Evolutionary conservation across 2,113 vertebrate species (phyloP).

Genomic region (Electrona antarctica): DNA sequence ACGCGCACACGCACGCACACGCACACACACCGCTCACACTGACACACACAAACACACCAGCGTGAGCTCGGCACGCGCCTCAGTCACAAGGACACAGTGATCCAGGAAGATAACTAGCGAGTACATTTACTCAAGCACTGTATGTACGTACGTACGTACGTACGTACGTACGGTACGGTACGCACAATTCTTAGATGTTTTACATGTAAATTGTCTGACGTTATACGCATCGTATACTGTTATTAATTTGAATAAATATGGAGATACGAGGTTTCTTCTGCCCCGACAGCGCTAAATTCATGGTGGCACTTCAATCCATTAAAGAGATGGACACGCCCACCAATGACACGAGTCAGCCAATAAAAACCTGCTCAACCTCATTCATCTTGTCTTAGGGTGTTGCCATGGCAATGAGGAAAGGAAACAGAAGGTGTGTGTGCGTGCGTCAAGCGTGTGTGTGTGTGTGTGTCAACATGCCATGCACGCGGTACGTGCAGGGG

Average conservation of each 20-base stretch:
- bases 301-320: background rate
- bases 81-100: conserved; percentile 36
- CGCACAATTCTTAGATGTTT: too few species aligned
- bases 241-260: too few species aligned
- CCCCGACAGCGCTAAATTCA: background rate
- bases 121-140: too few species aligned
- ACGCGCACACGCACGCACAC: conserved; percentile 31
- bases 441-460: background rate
- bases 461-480: background rate
- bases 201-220: too few species aligned
- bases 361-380: background rate
- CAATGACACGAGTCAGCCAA: background rate
- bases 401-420: background rate
- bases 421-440: background rate
- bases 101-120: conserved; percentile 4
- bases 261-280: too few species aligned
- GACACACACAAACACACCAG: conserved; percentile 30
- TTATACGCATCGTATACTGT: too few species aligned
- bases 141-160: too few species aligned
- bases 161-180: too few species aligned
- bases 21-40: conserved; percentile 43
- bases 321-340: background rate
- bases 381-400: conserved; percentile 1
- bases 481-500: background rate
- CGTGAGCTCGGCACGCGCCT: conserved; percentile 19